Percentiles rank a stretch among this genome's conserved stretches.
These are phyloP conservation scores for Cavia porcellus DNA, from an alignment of 2,113 vertebrate genomes.

Conservation along the genomic window DNA sequence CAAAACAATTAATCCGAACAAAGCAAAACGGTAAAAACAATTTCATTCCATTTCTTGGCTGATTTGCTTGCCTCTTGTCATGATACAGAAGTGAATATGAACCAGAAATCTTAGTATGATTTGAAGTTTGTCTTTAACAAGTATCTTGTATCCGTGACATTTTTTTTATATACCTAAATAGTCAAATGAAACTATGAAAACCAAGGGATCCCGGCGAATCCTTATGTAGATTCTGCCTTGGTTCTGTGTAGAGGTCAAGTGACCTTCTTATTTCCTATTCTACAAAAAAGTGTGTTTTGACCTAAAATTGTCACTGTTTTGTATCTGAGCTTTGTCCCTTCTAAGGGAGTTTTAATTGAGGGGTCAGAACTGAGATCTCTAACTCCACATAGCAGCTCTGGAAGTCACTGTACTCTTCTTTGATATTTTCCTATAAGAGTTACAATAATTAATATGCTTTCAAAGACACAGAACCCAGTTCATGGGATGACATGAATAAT, in stretches of 20 bases:
- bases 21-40: too few species aligned
- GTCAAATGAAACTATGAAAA: constrained; percentile 38
- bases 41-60: not conserved
- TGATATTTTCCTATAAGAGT: not conserved
- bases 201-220: not conserved
- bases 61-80: not conserved
- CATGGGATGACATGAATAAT: not conserved
- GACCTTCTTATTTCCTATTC: not conserved
- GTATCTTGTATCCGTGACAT: not conserved
- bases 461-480: not conserved
- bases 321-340: not conserved
- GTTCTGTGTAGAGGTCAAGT: not conserved
- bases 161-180: not conserved
- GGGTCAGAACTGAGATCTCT: not conserved
- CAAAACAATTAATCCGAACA: too few species aligned
- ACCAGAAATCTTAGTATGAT: not conserved
- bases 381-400: not conserved
- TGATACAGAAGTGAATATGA: not conserved
- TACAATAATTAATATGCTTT: not conserved
- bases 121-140: constrained; percentile 39
- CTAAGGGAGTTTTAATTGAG: not conserved
- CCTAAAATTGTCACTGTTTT: not conserved
- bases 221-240: not conserved
- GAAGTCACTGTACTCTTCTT: not conserved
- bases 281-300: not conserved